Evolutionary conservation across 1,140 invertebrate species (phyloP), one percentile per base, ranked within the genome.

Genomic region (Anoplolepis gracilipes): DNA sequence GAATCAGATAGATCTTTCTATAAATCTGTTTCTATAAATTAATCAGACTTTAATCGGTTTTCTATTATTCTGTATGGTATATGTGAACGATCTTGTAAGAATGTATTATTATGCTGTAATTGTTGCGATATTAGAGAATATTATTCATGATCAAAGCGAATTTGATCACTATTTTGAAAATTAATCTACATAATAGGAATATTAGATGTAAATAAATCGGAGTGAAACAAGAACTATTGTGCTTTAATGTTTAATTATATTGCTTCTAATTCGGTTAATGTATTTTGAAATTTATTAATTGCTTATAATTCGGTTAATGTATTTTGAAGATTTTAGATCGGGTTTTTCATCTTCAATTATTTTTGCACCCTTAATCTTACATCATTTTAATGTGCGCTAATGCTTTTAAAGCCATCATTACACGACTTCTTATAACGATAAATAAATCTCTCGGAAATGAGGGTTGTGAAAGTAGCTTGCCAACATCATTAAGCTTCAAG

Each of bases 401-500:
- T 79, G 46, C 62, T 25, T 42, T 4, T 39, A 57, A 69, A 69
- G 16, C 22, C 22, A 55, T 55, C 42, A 36, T 79, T 39, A 79
- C 13, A 5, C 33, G n/a, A 42, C 46, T 76, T 62, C 39, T 76
- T 75, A 62, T 33, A 61, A 28, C 5, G 2, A 6, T 33, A 36
- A 61, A 81, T 57, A 73, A 73, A 82, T 62, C 46, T 62, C 67
- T 42, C n/a, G n/a, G 11, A 28, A 28, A 19, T 4, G 30, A 46
- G 28, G 7, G 36, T 7, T 25, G 42, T 22, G 22, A 53, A 76
- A 84, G 39, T 49, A 36, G 39, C 19, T 72, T 25, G 30, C 28
- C 19, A 36, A 8, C 5, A 53, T 49, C 39, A 22, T 82, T 82
- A 82, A 73, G 10, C 79, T 73, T 13, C 19, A 49, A 73, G 75